Base-by-base conservation (phyloP, 2,113 vertebrate species). In the Cryptoleucopteryx plumbea region DNA sequence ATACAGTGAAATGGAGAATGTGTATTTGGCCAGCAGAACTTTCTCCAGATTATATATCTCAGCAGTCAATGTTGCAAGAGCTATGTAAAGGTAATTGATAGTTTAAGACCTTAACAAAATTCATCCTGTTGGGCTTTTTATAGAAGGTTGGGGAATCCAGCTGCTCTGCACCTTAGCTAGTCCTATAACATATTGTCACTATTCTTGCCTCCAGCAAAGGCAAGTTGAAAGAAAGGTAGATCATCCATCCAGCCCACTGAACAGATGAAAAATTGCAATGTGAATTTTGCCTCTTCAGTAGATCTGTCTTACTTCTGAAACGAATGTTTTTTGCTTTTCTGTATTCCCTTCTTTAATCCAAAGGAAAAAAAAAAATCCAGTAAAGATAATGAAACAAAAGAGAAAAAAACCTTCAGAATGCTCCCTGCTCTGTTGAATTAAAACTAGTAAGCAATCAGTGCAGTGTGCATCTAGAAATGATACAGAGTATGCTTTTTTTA, bases 61-160 rank as follows among this genome's bases (percentile, higher is more conserved):
- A 53, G 88, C 65, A 94, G 92, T 94, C 94, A 82, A 0, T 72
- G 63, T 62, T 91, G 81, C 81, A 82, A 87, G 92, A 91, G 93
- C 91, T 61, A 47, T n/a, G 91, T 91, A 95, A 94, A 95, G 88
- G 93, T 95, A 95, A 96, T 94, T 95, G 92, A 92, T 97, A 87
- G 95, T 93, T 93, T 95, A 82, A 93, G 83, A 89, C 73, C 81
- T 85, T 85, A 89, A 93, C 80, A 95, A 96, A 97, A 96, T 93
- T 89, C 88, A 93, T 94, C 94, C 95, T 95, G 52, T 91, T 92
- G 86, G 90, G 70, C 66, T 94, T 97, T 92, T 94, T 93, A 91
- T 86, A 91, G 91, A 94, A 94, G 86, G 63, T 77, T 71, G 86
- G 86, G 91, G 83, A 97, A 94, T 85, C 88, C 91, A 93, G 81